Evolutionary conservation across 2,888 invertebrate species (phyloP), one percentile per base, ranked within the genome.

Genomic region (Phyllotreta striolata): DNA sequence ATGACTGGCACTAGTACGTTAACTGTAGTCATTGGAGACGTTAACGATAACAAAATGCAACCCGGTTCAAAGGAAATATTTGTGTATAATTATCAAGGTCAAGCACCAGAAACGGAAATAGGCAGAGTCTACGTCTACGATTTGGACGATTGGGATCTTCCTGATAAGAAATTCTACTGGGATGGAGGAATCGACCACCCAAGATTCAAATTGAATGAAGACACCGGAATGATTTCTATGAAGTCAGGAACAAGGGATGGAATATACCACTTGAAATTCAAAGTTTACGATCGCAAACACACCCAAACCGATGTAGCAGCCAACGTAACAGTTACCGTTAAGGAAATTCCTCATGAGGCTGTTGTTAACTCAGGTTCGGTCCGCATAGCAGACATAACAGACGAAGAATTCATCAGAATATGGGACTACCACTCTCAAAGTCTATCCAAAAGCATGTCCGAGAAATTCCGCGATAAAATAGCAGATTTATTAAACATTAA

Each of bases 21-120:
- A 40, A 97, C 96, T 0, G 95, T 98, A 34, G 94, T 97, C 55
- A 98, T 99, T 74, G 98, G 98, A 14, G 98, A 99, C 82, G 92
- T 94, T 14, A 99, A 99, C 81, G 98, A 98, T 80, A 98, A 98
- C 82, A 95, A 96, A 83, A 99, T 98, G 95, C 94, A 94, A 78
- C 95, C 98, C 0, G 99, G 98, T 1, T 91, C 93, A 3, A 98
- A 98, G 84, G 93, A 96, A 71, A 96, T 99, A 76, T 93, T 96
- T 78, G 96, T 98, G 1, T 98, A 98, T 83, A 98, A 96, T 82
- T 99, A 98, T 74, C 88, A 93, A 87, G 78, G 78, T 10, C 77
- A 78, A 65, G 77, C 78, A 13, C 78, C 78, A 35, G 78, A 78
- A 68, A 78, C 78, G 8, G 93, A 78, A 69, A 77, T 78, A 37